These are phyloP conservation scores for Parnassius smintheus DNA, from an alignment of 2,888 invertebrate genomes.

Conservation along the genomic window DNA sequence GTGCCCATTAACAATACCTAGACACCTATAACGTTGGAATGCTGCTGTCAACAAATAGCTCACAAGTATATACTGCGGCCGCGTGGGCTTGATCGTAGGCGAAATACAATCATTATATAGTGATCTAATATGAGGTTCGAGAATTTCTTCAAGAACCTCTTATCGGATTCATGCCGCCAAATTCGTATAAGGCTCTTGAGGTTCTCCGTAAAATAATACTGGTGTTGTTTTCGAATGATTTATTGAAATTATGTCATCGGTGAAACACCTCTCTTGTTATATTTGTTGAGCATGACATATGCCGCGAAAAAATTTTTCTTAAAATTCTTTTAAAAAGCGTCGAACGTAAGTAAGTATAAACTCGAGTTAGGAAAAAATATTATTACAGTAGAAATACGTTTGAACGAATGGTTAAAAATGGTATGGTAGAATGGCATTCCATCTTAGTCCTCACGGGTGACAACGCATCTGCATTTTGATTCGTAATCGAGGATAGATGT, in stretches of 20 bases:
- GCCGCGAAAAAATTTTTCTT: background rate
- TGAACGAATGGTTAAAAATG: too few relatives aligned
- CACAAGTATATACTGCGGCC: constrained; percentile 1
- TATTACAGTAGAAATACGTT: too few relatives aligned
- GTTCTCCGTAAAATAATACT: constrained; percentile 1
- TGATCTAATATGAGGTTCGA: constrained; percentile 12
- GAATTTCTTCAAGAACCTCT: background rate
- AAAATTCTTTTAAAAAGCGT: too few relatives aligned
- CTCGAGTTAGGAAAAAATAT: too few relatives aligned
- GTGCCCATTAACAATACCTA: constrained; percentile 4
- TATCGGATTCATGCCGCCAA: constrained; percentile 8
- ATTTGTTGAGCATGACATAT: constrained; percentile 4
- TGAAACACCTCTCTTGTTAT: constrained; percentile 12
- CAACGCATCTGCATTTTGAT: too few relatives aligned
- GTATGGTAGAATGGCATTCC: too few relatives aligned
- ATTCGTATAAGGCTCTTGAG: background rate
- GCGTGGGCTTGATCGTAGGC: constrained; percentile 23
- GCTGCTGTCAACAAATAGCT: constrained; percentile 23
- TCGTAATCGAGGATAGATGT: too few relatives aligned
- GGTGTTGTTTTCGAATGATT: constrained; percentile 9
- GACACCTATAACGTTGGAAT: constrained; percentile 10
- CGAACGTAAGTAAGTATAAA: too few relatives aligned
- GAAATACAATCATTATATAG: constrained; percentile 8
- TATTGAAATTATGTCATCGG: constrained; percentile 18
- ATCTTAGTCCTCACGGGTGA: too few relatives aligned